Conservation (phyloP, 2,888 invertebrate species). For the Rotaria sp. region DNA sequence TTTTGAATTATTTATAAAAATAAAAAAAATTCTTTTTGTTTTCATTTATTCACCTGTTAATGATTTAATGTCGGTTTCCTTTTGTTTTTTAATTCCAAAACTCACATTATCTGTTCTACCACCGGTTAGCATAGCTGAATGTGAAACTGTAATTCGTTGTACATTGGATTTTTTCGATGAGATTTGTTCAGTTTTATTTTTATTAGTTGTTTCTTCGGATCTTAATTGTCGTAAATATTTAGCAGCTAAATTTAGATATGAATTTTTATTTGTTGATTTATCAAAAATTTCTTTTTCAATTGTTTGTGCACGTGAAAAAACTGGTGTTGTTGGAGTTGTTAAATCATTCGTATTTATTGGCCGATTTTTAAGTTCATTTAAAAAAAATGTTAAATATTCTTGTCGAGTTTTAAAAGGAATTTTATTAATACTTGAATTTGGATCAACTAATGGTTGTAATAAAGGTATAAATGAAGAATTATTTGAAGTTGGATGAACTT, state of each 20-base stretch:
- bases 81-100: slow-evolving; percentile 30
- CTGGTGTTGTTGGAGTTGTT: background rate
- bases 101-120: slow-evolving; percentile 24
- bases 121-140: slow-evolving; percentile 31
- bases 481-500: background rate
- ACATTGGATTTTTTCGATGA: background rate
- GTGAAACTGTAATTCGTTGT: background rate
- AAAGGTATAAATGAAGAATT: background rate
- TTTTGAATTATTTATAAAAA: background rate
- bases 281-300: slow-evolving; percentile 38
- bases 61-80: slow-evolving; percentile 15
- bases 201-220: slow-evolving; percentile 6
- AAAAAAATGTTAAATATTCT: slow-evolving; percentile 6
- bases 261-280: slow-evolving; percentile 36
- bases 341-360: background rate
- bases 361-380: background rate
- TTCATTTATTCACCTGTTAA: slow-evolving; percentile 33
- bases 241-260: slow-evolving; percentile 34
- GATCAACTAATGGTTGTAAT: background rate
- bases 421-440: background rate
- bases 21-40: too few species aligned
- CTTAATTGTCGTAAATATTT: slow-evolving; percentile 29
- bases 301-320: background rate
- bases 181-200: background rate
- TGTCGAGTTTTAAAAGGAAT: slow-evolving; percentile 5